These are phyloP conservation scores for Ochropleura plecta DNA, from an alignment of 2,888 invertebrate genomes.

Conservation along the genomic window DNA sequence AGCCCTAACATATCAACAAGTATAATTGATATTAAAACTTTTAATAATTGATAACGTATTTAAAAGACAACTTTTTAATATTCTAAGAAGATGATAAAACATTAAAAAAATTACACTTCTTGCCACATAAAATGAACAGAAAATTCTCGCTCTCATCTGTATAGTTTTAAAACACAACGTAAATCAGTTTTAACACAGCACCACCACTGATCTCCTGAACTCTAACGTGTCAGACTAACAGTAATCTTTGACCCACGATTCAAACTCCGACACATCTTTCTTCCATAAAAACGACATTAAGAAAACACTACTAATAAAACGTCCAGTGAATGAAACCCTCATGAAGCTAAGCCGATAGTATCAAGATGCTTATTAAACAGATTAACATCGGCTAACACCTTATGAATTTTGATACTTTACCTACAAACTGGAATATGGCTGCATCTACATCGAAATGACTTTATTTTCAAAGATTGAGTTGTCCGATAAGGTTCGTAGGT, in stretches of 20 bases:
- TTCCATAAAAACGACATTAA: constrained; percentile 42
- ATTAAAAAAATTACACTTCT: constrained; percentile 8
- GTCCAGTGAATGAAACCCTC: constrained; percentile 36
- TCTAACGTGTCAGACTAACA: constrained; percentile 33
- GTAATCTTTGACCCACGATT: constrained; percentile 36
- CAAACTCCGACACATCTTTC: constrained; percentile 23
- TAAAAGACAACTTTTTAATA: background rate
- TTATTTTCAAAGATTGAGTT: constrained; percentile 61
- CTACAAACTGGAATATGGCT: constrained; percentile 56
- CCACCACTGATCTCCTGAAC: constrained; percentile 16
- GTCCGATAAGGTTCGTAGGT: constrained; percentile 46
- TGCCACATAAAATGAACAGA: background rate
- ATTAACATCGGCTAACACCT: constrained; percentile 53
- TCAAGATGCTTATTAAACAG: constrained; percentile 54
- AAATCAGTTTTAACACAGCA: background rate
- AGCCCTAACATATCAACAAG: background rate
- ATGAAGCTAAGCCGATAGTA: constrained; percentile 35
- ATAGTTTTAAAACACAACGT: constrained; percentile 32
- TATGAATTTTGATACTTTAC: constrained; percentile 63
- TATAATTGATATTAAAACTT: background rate
- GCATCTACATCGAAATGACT: constrained; percentile 61
- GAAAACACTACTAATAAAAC: constrained; percentile 46
- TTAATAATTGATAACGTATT: background rate
- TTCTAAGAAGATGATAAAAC: background rate
- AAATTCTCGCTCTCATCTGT: background rate